Percentiles rank a stretch among this genome's conserved stretches.
phyloP scores from a whole-genome alignment of 2,888 invertebrate genomes.

The Amblyjoppa proteus region DNA sequence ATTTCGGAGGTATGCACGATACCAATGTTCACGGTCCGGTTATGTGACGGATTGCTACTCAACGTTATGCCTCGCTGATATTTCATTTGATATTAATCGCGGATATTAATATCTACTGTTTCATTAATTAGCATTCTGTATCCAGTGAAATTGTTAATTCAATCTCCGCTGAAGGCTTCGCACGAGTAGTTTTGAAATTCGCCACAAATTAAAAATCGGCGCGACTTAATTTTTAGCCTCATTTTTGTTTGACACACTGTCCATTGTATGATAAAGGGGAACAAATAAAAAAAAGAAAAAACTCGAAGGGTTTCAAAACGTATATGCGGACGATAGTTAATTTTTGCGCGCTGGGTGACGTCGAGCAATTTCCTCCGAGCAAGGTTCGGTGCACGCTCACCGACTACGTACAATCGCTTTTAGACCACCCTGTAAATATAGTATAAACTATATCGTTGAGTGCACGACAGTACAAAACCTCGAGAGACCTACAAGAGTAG shows the following conservation, averaged over 20 bases:
- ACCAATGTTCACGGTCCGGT: slow-evolving; percentile 65
- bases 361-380: slow-evolving; percentile 79
- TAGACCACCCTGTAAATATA: slow-evolving; percentile 79
- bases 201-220: neutral
- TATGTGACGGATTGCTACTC: slow-evolving; percentile 69
- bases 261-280: neutral
- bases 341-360: slow-evolving; percentile 80
- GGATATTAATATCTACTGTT: slow-evolving; percentile 68
- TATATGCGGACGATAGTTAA: slow-evolving; percentile 76
- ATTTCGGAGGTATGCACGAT: slow-evolving; percentile 78
- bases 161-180: neutral
- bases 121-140: slow-evolving; percentile 70
- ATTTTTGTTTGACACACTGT: neutral
- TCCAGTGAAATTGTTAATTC: slow-evolving; percentile 17
- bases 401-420: slow-evolving; percentile 83
- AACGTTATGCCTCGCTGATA: slow-evolving; percentile 59
- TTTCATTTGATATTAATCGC: slow-evolving; percentile 67
- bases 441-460: slow-evolving; percentile 28
- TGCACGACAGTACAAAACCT: slow-evolving; percentile 49
- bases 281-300: slow-evolving; percentile 43
- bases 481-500: slow-evolving; percentile 66
- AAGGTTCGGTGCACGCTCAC: slow-evolving; percentile 76
- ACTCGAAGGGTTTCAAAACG: slow-evolving; percentile 69
- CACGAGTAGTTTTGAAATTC: neutral
- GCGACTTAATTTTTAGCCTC: neutral